Percentiles rank a stretch among this genome's conserved stretches.
These are phyloP conservation scores for Gambusia holbrooki DNA, from an alignment of 2,113 vertebrate genomes.

Conservation along the genomic window DNA sequence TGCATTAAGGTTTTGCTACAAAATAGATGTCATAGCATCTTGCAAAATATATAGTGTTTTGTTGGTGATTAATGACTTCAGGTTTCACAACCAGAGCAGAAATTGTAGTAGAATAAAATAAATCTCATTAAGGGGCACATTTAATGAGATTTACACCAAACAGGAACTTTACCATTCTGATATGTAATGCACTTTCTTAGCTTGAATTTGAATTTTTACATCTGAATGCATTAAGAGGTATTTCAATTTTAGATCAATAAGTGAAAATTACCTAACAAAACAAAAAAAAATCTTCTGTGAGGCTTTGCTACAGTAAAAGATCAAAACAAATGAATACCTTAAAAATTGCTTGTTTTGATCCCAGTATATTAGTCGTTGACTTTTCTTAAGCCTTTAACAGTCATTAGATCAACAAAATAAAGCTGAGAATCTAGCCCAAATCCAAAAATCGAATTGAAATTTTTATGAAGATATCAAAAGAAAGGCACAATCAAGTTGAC, in stretches of 20 bases:
- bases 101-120: no score
- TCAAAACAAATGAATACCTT: slow-evolving; percentile 63
- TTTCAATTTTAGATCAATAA: slow-evolving; percentile 6
- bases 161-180: no score
- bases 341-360: slow-evolving; percentile 68
- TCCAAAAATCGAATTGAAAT: slow-evolving; percentile 58
- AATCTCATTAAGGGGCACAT: no score
- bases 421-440: slow-evolving; percentile 67
- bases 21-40: no score
- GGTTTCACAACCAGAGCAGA: no score
- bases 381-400: slow-evolving; percentile 69
- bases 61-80: no score
- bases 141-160: no score
- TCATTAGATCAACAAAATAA: slow-evolving; percentile 67
- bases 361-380: slow-evolving; percentile 66
- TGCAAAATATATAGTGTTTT: no score
- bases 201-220: no score
- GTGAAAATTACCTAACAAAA: slow-evolving; percentile 10
- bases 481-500: slow-evolving; percentile 46
- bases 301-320: slow-evolving; percentile 32
- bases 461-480: slow-evolving; percentile 35
- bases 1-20: no score
- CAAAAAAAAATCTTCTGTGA: slow-evolving; percentile 18
- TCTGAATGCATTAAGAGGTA: no score
- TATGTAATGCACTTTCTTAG: no score